Evolutionary conservation across 2,113 vertebrate genomes (phyloP), one percentile per base, ranked within the genome.

Genomic region (Petrocephalus zakoni): DNA sequence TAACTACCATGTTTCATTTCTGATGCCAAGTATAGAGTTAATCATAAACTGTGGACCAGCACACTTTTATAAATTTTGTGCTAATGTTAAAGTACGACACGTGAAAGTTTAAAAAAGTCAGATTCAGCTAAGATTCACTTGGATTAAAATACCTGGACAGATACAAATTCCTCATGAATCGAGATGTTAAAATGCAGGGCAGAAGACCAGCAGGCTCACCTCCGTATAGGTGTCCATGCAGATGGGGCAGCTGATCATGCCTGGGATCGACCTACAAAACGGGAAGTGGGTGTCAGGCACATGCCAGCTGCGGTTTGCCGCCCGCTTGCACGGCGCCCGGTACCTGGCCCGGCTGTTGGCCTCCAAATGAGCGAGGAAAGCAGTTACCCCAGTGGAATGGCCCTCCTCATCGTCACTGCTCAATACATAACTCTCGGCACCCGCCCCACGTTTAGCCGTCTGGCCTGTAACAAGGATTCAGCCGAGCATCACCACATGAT

Each of bases 331-430:
- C 6, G 37, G 21, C 81, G 19, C 22, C 9, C 21, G 3, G 81
- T 83, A 90, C 89, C 89, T 90, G 42, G 47, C 46, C 8, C 17
- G 47, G 75, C 88, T 89, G 91, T 72, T 88, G 29, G 58, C 87
- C 17, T 90, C 91, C 58, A 89, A 34, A 2, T 88, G 89, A 4
- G 92, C 75, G 11, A 87, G 15, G 0, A 78, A 4, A 25, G 89
- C 86, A 0, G 90, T 42, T 0, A 21, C 90, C 34, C 91, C 94
- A 85, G 92, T 90, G 42, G 94, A 89, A 56, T 94, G 88, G 2
- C 72, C 97, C 92, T 99, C 97, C 2, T 98, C 98, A 9, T 99
- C 98, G n/a, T 98, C 97, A 0, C 98, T 99, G 88, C 97, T 99
- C 89, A 99, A 92, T 0, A 99, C 95, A 1, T 98, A 99, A 93